A percentile compares a stretch with the other conserved stretches of the same genome.
Evolutionary conservation across 1,140 invertebrate species (phyloP).

Genomic region (Formica exsecta): DNA sequence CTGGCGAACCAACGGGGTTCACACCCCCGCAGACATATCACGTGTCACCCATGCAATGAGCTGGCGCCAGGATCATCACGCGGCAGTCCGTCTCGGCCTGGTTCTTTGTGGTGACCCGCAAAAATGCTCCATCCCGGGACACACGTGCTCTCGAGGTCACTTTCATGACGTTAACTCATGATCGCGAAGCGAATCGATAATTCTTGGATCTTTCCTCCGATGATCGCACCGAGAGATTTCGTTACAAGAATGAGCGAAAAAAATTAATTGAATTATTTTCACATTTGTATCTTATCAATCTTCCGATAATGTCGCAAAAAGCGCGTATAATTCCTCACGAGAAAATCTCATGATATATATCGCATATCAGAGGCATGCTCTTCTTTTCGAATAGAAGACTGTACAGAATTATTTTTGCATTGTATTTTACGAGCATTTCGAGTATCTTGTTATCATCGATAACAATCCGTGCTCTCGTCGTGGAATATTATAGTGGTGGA

Average conservation of each 20-base stretch:
- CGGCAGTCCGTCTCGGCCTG: constrained; percentile 62
- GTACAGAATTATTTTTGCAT: background rate
- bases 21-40: constrained; percentile 85
- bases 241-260: background rate
- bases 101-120: constrained; percentile 77
- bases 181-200: no score
- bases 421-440: background rate
- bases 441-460: constrained; percentile 40
- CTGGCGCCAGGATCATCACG: constrained; percentile 84
- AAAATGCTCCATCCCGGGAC: constrained; percentile 67
- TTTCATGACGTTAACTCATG: constrained; percentile 4
- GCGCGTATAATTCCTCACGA: background rate
- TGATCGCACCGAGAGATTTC: background rate
- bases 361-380: background rate
- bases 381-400: background rate
- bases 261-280: background rate
- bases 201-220: background rate
- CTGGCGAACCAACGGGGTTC: constrained; percentile 72
- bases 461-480: constrained; percentile 17
- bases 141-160: constrained; percentile 57
- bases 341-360: no score
- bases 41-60: constrained; percentile 82
- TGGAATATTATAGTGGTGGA: background rate
- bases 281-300: background rate
- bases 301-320: background rate